Evolutionary conservation across 2,888 invertebrate genomes (phyloP), one percentile per base, ranked within the genome.

Genomic region (Autographa pulchrina): DNA sequence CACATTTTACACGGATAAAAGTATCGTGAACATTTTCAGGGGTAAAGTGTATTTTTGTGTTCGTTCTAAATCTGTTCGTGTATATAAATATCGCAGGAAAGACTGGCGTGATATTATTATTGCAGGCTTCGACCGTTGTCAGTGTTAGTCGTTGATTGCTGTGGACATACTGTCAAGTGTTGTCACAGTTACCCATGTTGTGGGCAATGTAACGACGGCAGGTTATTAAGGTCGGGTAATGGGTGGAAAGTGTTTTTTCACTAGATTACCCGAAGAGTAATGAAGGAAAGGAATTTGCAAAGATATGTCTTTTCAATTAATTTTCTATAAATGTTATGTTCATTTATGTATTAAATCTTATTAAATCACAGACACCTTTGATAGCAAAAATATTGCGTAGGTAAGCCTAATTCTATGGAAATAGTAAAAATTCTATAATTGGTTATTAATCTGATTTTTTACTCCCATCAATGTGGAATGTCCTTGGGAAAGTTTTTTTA

Each of bases 1-100:
- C 58, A 77, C 35, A 54, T 70, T 65, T 56, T 13, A 52, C 18
- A 35, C 6, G 18, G 20, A 20, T 14, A 65, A 56, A 65, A 59
- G 67, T 62, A 13, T 20, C 54, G 35, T 25, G 32, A 70, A 62
- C 63, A n/a, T 59, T 16, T 64, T 32, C 35, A 9, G 20, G 1
- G 32, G n/a, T 0, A 9, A 38, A 66, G 52, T 48, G 35, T 59
- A 48, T 48, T 62, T 64, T 56, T 48, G 43, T 61, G 63, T 70
- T 62, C 48, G 25, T 25, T 13, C 35, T 38, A 8, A 41, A 43
- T 41, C 31, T 41, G 60, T 66, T 54, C 58, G 11, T 31, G 0
- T 35, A 1, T 48, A 48, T 13, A 56, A 25, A 20, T 20, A 56
- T 11, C 25, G 20, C 5, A 8, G 54, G 54, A 38, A 35, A 35